phyloP scores from a whole-genome alignment of 2,888 invertebrate genomes.

The Cosmia pyralina region DNA sequence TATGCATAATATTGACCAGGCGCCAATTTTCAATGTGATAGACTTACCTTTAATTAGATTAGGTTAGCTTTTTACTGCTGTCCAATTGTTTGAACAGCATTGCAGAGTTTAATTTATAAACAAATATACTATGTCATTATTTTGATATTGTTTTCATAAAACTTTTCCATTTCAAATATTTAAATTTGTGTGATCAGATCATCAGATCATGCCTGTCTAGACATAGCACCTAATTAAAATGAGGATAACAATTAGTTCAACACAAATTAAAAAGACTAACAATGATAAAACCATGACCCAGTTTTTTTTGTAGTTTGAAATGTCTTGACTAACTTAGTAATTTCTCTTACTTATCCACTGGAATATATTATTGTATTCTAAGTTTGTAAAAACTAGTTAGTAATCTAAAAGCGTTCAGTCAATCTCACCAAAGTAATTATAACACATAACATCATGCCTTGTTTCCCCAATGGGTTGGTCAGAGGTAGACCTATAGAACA shows the following conservation, averaged over 20 bases:
- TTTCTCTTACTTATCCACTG: conserved; percentile 24
- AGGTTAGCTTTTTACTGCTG: not conserved
- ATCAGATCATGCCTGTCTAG: not conserved
- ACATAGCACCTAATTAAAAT: not conserved
- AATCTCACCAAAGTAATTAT: not conserved
- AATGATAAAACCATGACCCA: conserved; percentile 57
- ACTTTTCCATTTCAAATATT: conserved; percentile 11
- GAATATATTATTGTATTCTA: not conserved
- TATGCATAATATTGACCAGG: conserved; percentile 75
- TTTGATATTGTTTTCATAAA: conserved; percentile 19
- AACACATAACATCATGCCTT: not conserved
- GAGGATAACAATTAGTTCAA: conserved; percentile 10
- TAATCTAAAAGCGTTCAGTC: not conserved
- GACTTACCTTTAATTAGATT: conserved; percentile 25
- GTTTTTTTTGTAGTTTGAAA: conserved; percentile 34
- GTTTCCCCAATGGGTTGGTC: too few species aligned
- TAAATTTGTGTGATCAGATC: not conserved
- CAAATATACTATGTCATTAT: not conserved
- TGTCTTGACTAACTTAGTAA: conserved; percentile 26
- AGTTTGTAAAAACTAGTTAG: not conserved
- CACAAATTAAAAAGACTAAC: not conserved
- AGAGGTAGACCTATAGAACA: too few species aligned
- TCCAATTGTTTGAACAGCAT: not conserved
- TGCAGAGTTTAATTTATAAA: conserved; percentile 20
- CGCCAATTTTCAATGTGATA: conserved; percentile 73